These are phyloP conservation scores for Hestina assimilis DNA, from an alignment of 1,140 invertebrate species.

Conservation along the genomic window DNA sequence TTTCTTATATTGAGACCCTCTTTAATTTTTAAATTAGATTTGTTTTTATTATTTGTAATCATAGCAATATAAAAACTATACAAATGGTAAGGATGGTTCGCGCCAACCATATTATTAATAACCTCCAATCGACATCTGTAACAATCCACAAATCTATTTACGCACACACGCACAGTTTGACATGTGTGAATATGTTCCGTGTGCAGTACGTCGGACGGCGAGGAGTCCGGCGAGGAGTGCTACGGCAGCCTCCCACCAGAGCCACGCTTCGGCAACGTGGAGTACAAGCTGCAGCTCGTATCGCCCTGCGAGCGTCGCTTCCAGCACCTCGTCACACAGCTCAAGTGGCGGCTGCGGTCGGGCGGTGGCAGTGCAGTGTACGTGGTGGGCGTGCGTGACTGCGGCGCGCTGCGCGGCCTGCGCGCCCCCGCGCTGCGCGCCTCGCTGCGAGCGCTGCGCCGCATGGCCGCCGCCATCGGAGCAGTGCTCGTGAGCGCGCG, in stretches of 20 bases:
- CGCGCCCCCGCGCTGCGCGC: slow-evolving; percentile 88
- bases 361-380: slow-evolving; percentile 97
- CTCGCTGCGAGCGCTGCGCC: slow-evolving; percentile 88
- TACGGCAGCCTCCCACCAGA: slow-evolving; percentile 89
- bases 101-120: no score
- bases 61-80: no score
- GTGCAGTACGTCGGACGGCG: slow-evolving; percentile 69
- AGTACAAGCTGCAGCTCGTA: slow-evolving; percentile 95
- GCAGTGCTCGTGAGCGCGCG: slow-evolving; percentile 87
- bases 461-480: slow-evolving; percentile 91
- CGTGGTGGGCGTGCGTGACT: slow-evolving; percentile 97
- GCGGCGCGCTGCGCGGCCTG: slow-evolving; percentile 91
- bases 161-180: no score
- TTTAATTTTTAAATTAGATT: no score
- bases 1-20: no score
- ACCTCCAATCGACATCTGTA: no score
- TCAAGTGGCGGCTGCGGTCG: slow-evolving; percentile 93
- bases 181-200: no score
- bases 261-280: slow-evolving; percentile 93
- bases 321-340: slow-evolving; percentile 93
- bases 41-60: no score
- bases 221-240: slow-evolving; percentile 59
- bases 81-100: no score
- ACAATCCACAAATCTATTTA: no score
- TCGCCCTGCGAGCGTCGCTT: slow-evolving; percentile 91